Base-by-base conservation (phyloP, 2,797 vertebrate genomes). In the Diplodus sargus region DNA sequence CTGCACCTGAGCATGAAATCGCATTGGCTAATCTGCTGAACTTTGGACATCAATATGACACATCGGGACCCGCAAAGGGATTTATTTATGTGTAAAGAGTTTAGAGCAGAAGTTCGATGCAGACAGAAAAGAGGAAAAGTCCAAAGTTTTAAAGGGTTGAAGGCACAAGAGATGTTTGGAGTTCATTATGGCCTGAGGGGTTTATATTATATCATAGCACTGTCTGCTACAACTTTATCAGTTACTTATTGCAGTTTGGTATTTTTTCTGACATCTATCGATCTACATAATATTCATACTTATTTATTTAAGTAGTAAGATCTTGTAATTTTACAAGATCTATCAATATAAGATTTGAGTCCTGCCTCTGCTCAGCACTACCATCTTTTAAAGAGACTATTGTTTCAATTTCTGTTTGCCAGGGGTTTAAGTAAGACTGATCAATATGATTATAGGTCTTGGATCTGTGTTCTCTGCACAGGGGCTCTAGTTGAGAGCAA, bases 71-170 rank as follows among this genome's bases (percentile, higher is more conserved):
- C 61, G 48, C 13, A 0, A 22, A 71, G 57, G 78, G 52, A 85
- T 88, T 85, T 79, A 79, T 82, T 83, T 59, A 80, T 83, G 64
- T 66, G 49, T 76, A 65, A 79, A 83, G 79, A 85, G 67, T 87
- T 82, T 47, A 49, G 49, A 82, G 60, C 54, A 80, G 74, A 54
- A 22, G 78, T 67, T 30, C 76, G 61, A 49, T 67, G 34, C 48
- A 49, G 78, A 47, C 30, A 60, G 16, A 73, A 22, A 63, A 74
- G 48, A 49, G 15, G 30, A 23, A 70, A 66, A 47, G 71, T 84
- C 78, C 18, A 70, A 78, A 63, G 48, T 17, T 63, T 83, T 69
- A 76, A 65, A 59, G 45, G 13, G 18, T 77, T 52, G 34, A 74
- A 39, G 34, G 59, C 61, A 54, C 23, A 75, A 70, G 18, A 54